A percentile compares a stretch with the other conserved stretches of the same genome.
Conservation (phyloP, 2,113 vertebrate species). For the Psilopsiagon aurifrons region DNA sequence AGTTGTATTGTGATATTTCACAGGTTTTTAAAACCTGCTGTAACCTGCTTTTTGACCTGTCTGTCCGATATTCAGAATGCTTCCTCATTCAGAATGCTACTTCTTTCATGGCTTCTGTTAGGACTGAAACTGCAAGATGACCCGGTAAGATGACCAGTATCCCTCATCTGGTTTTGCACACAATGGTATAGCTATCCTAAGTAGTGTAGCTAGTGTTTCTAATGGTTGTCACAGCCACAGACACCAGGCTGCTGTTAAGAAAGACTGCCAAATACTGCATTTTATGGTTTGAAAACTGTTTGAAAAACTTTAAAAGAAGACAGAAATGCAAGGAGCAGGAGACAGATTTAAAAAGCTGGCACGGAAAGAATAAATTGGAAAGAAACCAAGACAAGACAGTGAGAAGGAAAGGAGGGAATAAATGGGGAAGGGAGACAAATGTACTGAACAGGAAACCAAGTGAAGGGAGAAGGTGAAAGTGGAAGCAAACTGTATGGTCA, state of each 20-base stretch:
- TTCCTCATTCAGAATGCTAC: background rate
- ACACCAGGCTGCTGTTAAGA: background rate
- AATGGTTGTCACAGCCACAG: background rate
- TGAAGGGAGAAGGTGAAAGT: background rate
- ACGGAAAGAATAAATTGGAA: background rate
- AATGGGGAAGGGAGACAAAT: background rate
- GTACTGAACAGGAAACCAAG: background rate
- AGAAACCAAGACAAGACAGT: background rate
- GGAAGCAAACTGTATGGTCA: background rate
- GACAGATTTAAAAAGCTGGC: background rate
- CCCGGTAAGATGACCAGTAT: background rate
- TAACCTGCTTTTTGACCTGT: background rate
- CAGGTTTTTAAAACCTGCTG: background rate
- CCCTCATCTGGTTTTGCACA: background rate
- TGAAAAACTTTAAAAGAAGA: background rate
- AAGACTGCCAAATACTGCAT: background rate
- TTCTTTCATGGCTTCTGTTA: background rate
- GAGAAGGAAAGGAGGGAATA: slow-evolving; percentile 21
- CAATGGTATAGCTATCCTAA: background rate
- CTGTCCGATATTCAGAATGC: background rate
- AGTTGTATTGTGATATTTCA: background rate
- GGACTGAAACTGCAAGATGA: background rate
- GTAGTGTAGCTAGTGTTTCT: background rate
- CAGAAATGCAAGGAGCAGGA: background rate
- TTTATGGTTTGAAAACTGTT: background rate